Conservation (phyloP, 2,797 vertebrate genomes). For the Serranus cabrilla region DNA sequence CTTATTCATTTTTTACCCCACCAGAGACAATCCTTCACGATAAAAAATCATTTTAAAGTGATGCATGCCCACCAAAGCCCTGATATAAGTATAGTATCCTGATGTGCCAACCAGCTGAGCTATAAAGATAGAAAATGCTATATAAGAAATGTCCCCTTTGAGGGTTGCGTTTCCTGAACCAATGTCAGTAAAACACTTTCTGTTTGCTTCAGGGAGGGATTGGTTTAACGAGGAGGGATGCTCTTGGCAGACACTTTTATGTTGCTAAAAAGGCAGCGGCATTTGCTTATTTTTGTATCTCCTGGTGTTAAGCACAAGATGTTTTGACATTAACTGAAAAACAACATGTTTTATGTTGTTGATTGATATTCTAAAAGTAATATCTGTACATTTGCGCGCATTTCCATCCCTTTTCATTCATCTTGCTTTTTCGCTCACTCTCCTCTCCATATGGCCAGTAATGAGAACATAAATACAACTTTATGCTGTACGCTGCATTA, state of each 20-base stretch:
- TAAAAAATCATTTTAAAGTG: slow-evolving; percentile 49
- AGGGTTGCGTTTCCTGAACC: slow-evolving; percentile 44
- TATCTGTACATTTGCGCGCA: background rate
- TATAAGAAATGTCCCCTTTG: slow-evolving; percentile 57
- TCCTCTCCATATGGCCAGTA: background rate
- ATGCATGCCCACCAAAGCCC: slow-evolving; percentile 34
- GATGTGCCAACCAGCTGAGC: slow-evolving; percentile 52
- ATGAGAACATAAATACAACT: slow-evolving; percentile 6
- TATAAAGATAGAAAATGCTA: slow-evolving; percentile 60
- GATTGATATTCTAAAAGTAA: background rate
- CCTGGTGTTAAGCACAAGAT: slow-evolving; percentile 15
- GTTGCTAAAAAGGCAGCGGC: slow-evolving; percentile 21
- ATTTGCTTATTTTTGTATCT: slow-evolving; percentile 11
- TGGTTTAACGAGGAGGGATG: slow-evolving; percentile 50
- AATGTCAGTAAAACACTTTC: slow-evolving; percentile 55
- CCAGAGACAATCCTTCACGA: slow-evolving; percentile 38
- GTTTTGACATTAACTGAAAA: slow-evolving; percentile 18
- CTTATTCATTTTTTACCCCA: slow-evolving; percentile 21
- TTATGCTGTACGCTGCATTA: background rate
- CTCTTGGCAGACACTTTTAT: slow-evolving; percentile 34
- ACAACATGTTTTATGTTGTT: background rate
- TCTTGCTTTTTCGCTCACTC: background rate
- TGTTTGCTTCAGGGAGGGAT: slow-evolving; percentile 52
- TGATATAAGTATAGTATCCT: slow-evolving; percentile 14
- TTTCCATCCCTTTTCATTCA: slow-evolving; percentile 6